Percentiles rank a stretch among this genome's conserved stretches.
Evolutionary conservation across 2,888 invertebrate species (phyloP).

Genomic region (Pyrrhosoma nymphula): DNA sequence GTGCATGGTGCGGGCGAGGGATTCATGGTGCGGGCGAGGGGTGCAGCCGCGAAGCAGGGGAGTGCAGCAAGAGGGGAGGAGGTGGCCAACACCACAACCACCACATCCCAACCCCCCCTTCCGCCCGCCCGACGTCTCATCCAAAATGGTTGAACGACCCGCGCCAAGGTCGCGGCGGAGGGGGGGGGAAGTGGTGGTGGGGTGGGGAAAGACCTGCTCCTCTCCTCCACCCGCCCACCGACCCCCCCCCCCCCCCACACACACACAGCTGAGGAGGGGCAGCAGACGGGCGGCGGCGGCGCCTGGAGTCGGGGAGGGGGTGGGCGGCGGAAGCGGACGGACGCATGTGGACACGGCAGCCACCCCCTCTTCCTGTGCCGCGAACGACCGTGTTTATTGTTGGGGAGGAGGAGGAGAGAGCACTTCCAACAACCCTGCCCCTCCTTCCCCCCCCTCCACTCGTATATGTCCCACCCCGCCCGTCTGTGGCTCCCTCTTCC

Average conservation of each 20-base stretch:
- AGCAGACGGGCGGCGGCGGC: background rate
- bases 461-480: too few relatives aligned
- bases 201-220: background rate
- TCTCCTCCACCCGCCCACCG: background rate
- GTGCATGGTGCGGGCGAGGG: background rate
- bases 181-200: conserved; percentile 72
- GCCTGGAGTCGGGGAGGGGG: background rate
- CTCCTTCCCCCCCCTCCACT: too few relatives aligned
- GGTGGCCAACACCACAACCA: too few relatives aligned
- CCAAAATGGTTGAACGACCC: conserved; percentile 51
- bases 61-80: background rate
- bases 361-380: background rate
- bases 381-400: background rate
- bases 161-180: conserved; percentile 65
- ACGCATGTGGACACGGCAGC: background rate
- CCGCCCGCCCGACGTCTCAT: conserved; percentile 63
- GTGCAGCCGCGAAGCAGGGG: background rate
- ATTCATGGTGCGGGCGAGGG: background rate
- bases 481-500: background rate
- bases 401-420: background rate
- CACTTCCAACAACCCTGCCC: too few relatives aligned
- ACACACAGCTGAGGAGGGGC: background rate
- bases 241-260: too few relatives aligned
- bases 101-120: conserved; percentile 9
- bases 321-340: background rate